These are phyloP conservation scores for Eubasilissa splendida DNA, from an alignment of 2,888 invertebrate genomes.

Conservation along the genomic window DNA sequence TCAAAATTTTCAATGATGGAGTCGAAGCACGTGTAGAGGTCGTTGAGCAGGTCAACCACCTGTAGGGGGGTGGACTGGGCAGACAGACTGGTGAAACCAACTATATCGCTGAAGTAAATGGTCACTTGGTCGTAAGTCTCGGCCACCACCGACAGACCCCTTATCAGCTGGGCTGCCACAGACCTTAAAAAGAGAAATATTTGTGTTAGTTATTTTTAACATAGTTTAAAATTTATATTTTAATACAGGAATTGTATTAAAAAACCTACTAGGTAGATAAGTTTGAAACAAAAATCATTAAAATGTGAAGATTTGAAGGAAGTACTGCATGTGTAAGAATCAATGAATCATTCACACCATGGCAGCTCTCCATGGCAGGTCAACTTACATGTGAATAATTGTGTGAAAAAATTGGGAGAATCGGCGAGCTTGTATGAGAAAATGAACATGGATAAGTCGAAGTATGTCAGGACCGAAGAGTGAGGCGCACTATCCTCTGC, in stretches of 20 bases:
- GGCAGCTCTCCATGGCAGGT: no score
- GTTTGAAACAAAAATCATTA: neutral
- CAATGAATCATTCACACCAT: no score
- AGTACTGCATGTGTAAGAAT: neutral
- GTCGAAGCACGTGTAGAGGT: slow-evolving; percentile 98
- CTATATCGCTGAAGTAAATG: slow-evolving; percentile 94
- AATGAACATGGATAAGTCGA: no score
- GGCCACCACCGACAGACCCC: slow-evolving; percentile 90
- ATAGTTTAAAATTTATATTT: no score
- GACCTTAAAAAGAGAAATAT: slow-evolving; percentile 69
- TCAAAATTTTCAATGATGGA: slow-evolving; percentile 96
- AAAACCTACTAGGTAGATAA: neutral
- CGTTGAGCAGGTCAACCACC: slow-evolving; percentile 95
- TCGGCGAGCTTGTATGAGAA: no score
- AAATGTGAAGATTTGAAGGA: neutral
- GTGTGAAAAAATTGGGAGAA: no score
- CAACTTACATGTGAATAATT: no score
- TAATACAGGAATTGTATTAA: neutral
- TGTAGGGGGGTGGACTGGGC: slow-evolving; percentile 93
- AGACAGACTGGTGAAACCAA: slow-evolving; percentile 91
- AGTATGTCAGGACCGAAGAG: no score
- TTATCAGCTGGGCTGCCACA: slow-evolving; percentile 92
- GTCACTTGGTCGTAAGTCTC: slow-evolving; percentile 95
- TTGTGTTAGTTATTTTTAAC: neutral
- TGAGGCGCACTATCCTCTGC: no score